A percentile compares a stretch with the other conserved stretches of the same genome.
Evolutionary conservation across 2,113 vertebrate species (phyloP).

Genomic region (Porphyrio hochstetteri): DNA sequence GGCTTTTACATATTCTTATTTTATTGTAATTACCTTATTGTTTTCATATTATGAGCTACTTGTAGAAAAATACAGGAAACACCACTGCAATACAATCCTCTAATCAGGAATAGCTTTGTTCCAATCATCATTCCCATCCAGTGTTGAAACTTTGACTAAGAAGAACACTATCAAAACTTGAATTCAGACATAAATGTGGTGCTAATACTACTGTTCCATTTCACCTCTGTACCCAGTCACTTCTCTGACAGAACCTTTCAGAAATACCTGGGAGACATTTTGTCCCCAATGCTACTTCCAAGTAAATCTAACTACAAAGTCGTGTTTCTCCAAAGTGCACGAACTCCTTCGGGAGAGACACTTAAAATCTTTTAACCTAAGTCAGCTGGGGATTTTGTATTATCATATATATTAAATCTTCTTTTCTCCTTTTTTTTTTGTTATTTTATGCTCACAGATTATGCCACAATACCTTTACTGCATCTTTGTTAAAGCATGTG

Average conservation of each 20-base stretch:
- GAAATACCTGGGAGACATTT: neutral
- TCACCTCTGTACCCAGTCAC: neutral
- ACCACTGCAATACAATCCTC: conserved; percentile 70
- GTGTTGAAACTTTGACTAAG: conserved; percentile 35
- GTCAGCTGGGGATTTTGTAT: neutral
- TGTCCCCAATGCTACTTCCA: neutral
- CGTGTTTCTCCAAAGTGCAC: neutral
- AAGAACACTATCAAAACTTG: conserved; percentile 14
- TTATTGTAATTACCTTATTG: conserved; percentile 75
- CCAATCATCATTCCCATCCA: conserved; percentile 59
- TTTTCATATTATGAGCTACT: conserved; percentile 78
- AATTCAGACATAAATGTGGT: neutral
- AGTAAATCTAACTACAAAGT: neutral
- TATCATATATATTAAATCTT: conserved; percentile 31
- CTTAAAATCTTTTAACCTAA: conserved; percentile 15
- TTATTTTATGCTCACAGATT: neutral
- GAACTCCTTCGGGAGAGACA: neutral
- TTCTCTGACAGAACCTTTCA: neutral
- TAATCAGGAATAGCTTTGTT: conserved; percentile 64
- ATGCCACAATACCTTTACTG: neutral
- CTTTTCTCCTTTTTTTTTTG: neutral
- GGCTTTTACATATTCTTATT: conserved; percentile 64
- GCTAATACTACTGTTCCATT: neutral
- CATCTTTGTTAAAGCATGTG: neutral
- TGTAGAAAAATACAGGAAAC: conserved; percentile 78